Evolutionary conservation across 2,113 vertebrate genomes (phyloP).

Genomic region (Ptyas mucosa): DNA sequence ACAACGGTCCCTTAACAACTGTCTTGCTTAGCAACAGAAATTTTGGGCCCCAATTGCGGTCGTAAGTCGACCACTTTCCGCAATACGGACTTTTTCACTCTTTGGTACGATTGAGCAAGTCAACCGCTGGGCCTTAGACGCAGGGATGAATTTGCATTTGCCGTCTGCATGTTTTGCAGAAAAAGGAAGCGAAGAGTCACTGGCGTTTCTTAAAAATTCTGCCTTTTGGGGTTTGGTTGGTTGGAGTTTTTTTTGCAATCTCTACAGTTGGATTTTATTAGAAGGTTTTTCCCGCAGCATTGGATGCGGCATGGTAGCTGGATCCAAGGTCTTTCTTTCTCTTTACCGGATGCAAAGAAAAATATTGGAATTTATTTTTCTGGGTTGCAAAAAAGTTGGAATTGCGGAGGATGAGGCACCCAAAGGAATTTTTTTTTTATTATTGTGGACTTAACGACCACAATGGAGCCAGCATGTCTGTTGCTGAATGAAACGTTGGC

Average conservation of each 20-base stretch:
- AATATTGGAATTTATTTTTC: neutral
- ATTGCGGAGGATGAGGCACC: neutral
- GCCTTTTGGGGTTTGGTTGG: neutral
- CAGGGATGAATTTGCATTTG: conserved; percentile 35
- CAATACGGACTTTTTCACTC: neutral
- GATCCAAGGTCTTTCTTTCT: conserved; percentile 13
- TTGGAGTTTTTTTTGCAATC: conserved; percentile 3
- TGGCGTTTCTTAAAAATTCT: conserved; percentile 11
- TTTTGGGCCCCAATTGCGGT: no score
- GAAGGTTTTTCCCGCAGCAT: conserved; percentile 3
- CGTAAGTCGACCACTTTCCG: no score
- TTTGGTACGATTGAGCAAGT: neutral
- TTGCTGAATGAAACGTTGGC: no score
- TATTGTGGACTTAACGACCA: no score
- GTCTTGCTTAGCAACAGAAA: no score
- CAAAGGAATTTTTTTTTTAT: neutral
- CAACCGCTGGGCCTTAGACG: conserved; percentile 16
- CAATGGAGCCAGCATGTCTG: no score
- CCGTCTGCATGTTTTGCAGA: conserved; percentile 3
- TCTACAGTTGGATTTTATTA: conserved; percentile 1
- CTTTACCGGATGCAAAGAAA: conserved; percentile 35
- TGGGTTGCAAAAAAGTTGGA: neutral
- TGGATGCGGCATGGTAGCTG: neutral
- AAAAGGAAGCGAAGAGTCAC: conserved; percentile 10
- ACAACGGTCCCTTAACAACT: no score